These are phyloP conservation scores for Drosophila neotestacea DNA, from an alignment of 2,888 invertebrate genomes.

Conservation along the genomic window DNA sequence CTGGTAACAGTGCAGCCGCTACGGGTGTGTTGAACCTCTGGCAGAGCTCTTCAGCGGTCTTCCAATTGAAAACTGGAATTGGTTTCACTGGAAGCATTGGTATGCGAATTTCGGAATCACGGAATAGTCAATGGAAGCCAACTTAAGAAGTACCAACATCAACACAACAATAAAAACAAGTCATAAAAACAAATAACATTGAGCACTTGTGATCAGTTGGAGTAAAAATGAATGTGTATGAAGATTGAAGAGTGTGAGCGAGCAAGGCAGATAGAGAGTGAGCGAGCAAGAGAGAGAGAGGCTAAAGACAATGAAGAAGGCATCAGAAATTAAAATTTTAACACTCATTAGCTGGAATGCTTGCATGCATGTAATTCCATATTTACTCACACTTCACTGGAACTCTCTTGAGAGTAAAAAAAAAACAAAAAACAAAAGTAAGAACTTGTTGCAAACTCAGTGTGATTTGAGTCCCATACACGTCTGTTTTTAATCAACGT, in stretches of 20 bases:
- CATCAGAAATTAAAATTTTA: constrained; percentile 29
- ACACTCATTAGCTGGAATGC: constrained; percentile 12
- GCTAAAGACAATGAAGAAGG: constrained; percentile 1
- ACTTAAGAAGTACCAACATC: constrained; percentile 41
- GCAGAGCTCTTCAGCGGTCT: constrained; percentile 59
- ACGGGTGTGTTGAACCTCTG: constrained; percentile 73
- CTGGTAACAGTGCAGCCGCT: constrained; percentile 58
- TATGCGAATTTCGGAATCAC: constrained; percentile 80
- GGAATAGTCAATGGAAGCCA: constrained; percentile 80
- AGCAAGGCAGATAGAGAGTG: background rate
- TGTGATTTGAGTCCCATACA: constrained; percentile 2
- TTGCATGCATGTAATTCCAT: background rate
- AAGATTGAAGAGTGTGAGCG: constrained; percentile 16
- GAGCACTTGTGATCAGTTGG: constrained; percentile 77
- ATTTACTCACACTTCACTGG: background rate
- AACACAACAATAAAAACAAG: constrained; percentile 55
- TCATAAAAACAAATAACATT: constrained; percentile 61
- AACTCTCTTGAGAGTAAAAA: background rate
- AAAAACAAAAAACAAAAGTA: background rate
- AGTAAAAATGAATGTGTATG: constrained; percentile 20
- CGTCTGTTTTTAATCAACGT: constrained; percentile 15
- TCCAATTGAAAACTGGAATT: constrained; percentile 81
- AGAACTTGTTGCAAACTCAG: background rate
- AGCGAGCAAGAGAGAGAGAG: constrained; percentile 1
- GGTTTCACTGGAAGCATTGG: constrained; percentile 82